Conservation (phyloP, 2,888 invertebrate species). For the Euclidia mi region DNA sequence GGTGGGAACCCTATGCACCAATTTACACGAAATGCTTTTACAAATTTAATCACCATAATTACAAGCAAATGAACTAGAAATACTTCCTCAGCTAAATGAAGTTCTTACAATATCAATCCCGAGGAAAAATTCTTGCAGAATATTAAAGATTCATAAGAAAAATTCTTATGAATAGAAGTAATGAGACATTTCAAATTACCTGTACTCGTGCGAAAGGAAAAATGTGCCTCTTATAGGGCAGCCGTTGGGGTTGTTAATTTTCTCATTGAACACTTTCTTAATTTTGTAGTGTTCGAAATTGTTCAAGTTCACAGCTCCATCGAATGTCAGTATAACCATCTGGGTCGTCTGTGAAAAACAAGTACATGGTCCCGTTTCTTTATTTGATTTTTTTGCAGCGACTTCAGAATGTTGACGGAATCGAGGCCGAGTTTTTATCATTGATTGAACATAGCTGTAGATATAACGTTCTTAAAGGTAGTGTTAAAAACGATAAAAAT, state of each 20-base stretch:
- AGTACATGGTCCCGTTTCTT: slow-evolving; percentile 18
- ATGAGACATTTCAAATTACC: slow-evolving; percentile 76
- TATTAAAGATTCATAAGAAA: slow-evolving; percentile 10
- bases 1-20: no score
- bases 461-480: background rate
- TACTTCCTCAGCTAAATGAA: background rate
- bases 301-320: slow-evolving; percentile 97
- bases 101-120: background rate
- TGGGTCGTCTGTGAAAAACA: slow-evolving; percentile 93
- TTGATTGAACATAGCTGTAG: background rate
- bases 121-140: background rate
- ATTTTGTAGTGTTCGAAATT: slow-evolving; percentile 97
- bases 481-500: no score
- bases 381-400: slow-evolving; percentile 18
- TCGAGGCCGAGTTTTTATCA: slow-evolving; percentile 16
- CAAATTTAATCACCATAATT: no score
- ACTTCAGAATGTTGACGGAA: slow-evolving; percentile 3
- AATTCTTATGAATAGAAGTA: slow-evolving; percentile 14
- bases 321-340: slow-evolving; percentile 97
- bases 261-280: slow-evolving; percentile 95
- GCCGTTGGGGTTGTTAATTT: slow-evolving; percentile 96
- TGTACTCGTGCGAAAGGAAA: slow-evolving; percentile 97
- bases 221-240: slow-evolving; percentile 97
- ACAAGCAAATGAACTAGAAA: no score
- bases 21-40: no score